Base-by-base conservation (phyloP, 1,140 invertebrate species). In the Lineus longissimus region DNA sequence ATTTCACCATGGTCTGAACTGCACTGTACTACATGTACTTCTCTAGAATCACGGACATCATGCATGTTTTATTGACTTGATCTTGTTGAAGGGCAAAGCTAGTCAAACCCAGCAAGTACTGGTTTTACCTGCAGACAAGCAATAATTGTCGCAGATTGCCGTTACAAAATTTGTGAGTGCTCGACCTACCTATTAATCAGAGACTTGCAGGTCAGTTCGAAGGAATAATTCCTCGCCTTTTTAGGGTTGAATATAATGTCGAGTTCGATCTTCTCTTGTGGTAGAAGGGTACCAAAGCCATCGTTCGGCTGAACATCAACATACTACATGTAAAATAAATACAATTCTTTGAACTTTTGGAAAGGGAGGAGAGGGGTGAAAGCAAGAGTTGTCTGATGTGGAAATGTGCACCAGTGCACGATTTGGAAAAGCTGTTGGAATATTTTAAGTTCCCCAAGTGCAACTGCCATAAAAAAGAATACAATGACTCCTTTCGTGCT, bases 261-360 rank as follows among this genome's bases (percentile, higher is more conserved):
- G 2, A 82, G 67, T 13, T 76, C 68, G 41, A 82, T 71, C 2
- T 76, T 81, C 62, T 82, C 79, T 31, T 76, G 59, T 13, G 81
- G 81, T 27, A 82, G 59, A 43, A 82, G 59, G 22, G 77, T 81
- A 19, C 80, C 81, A 77, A 81, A 82, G 1, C 81, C 81, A 74
- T 82, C 79, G 73, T 81, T 79, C 9, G 81, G 81, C 60, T 82
- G 80, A 4, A 82, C 75, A 40, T 81, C 79, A 22, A 81, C 68
- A 71, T 71, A 82, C 81, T 82, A 65, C 40, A 74, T 71, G 30
- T n/a, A n/a, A 61, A 11, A 63, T 15, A 13, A 59, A 59, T 43
- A 43, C 40, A 43, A 43, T 43, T 19, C 27, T 23, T 25, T 60
- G 11, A 6, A 15, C 23, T 43, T 54, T 30, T 22, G 27, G n/a